Evolutionary conservation across 2,113 vertebrate species (phyloP), one percentile per base, ranked within the genome.

Genomic region (Arvicanthis niloticus): DNA sequence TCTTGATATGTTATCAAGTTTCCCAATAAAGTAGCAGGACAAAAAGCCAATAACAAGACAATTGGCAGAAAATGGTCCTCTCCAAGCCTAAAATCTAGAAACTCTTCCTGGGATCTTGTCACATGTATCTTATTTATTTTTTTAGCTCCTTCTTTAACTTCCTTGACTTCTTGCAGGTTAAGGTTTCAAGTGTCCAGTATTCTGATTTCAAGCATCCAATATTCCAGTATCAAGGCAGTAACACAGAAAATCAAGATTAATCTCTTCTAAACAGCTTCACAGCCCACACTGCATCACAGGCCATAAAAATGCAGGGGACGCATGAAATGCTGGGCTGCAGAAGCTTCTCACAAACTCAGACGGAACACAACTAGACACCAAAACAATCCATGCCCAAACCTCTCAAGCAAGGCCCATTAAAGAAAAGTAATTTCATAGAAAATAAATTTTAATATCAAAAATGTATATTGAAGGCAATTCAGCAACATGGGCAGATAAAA

Each of bases 191-290:
- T 15, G 15, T 34, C 65, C 65, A 67, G 65, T 31, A 67, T 67
- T 67, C 65, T 12, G 1, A 15, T 15, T 68, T 68, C 31, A 37
- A 68, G 31, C 37, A 16, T 37, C 67, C 31, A 2, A 94, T 48
- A 22, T 96, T 94, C 24, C 40, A 21, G 0, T 5, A 21, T 88
- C 19, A 17, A 42, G 24, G 8, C 4, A 95, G 34, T 0, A 67
- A 21, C 10, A 95, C 93, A 80, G 73, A 87, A 95, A 97, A 85
- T 87, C 72, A 2, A 95, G 4, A 56, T 42, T 1, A 97, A 53
- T 87, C 48, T 62, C 1, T 90, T 62, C 60, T 84, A n/a, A 96
- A 65, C 2, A 70, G 2, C 81, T 91, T 95, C 89, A 95, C 0
- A 91, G 21, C 3, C 48, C 87, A 40, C 70, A 31, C 21, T 85